A percentile compares a stretch with the other conserved stretches of the same genome.
Evolutionary conservation across 2,888 invertebrate species (phyloP).

Genomic region (Physocephala rufipes): DNA sequence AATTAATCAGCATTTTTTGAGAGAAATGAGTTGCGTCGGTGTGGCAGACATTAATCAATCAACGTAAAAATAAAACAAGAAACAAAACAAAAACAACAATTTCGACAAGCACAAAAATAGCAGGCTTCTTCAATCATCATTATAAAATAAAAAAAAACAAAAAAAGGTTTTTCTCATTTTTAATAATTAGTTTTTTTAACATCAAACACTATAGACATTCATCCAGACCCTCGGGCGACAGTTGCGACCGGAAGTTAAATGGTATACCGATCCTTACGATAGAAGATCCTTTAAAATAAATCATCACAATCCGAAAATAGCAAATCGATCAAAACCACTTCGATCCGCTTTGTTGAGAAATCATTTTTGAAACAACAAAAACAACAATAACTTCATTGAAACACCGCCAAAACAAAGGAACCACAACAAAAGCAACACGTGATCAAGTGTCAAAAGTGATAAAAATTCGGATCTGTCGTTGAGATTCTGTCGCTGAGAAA

Average conservation of each 20-base stretch:
- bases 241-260: not conserved
- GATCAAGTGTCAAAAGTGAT: not conserved
- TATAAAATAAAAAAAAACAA: not conserved
- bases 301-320: too few species aligned
- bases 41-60: constrained; percentile 34
- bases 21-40: not conserved
- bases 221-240: not conserved
- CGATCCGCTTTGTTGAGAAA: too few species aligned
- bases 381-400: too few species aligned
- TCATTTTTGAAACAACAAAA: too few species aligned
- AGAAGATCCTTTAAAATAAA: too few species aligned
- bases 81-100: not conserved
- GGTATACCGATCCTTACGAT: not conserved
- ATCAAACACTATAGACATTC: too few species aligned
- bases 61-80: constrained; percentile 28
- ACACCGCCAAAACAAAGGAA: too few species aligned
- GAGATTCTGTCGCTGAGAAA: constrained; percentile 5
- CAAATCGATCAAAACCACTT: too few species aligned
- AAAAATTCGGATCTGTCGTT: too few species aligned
- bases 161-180: constrained; percentile 8
- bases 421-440: not conserved
- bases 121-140: not conserved
- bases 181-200: too few species aligned
- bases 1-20: constrained; percentile 34
- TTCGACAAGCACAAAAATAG: not conserved